Evolutionary conservation across 2,113 vertebrate genomes (phyloP).

Genomic region (Petroica traversi): DNA sequence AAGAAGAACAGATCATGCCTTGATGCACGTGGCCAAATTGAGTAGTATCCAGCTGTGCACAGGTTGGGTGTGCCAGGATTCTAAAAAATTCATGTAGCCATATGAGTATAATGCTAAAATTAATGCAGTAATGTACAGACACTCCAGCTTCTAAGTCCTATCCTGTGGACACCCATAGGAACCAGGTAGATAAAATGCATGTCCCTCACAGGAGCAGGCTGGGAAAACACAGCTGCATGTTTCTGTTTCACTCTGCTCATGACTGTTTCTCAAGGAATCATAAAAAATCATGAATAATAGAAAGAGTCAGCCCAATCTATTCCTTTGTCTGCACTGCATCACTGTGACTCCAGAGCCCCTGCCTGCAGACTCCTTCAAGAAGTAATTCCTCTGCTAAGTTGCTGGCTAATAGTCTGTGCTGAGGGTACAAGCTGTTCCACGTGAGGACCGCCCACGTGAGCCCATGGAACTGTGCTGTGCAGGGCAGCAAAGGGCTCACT

Average conservation of each 20-base stretch:
- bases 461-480: background rate
- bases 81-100: background rate
- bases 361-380: background rate
- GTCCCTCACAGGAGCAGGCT: background rate
- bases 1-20: background rate
- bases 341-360: background rate
- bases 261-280: background rate
- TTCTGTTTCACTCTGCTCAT: background rate
- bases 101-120: background rate
- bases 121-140: background rate
- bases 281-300: background rate
- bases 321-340: background rate
- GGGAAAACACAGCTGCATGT: background rate
- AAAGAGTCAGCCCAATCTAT: background rate
- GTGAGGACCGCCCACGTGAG: background rate
- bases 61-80: background rate
- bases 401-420: background rate
- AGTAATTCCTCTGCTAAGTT: background rate
- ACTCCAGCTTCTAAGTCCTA: background rate
- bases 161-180: background rate
- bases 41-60: background rate
- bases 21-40: background rate
- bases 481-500: background rate
- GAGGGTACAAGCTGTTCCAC: background rate
- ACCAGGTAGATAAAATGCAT: background rate